These are phyloP conservation scores for Alces alces DNA, from an alignment of 2,113 vertebrate species.

Conservation along the genomic window DNA sequence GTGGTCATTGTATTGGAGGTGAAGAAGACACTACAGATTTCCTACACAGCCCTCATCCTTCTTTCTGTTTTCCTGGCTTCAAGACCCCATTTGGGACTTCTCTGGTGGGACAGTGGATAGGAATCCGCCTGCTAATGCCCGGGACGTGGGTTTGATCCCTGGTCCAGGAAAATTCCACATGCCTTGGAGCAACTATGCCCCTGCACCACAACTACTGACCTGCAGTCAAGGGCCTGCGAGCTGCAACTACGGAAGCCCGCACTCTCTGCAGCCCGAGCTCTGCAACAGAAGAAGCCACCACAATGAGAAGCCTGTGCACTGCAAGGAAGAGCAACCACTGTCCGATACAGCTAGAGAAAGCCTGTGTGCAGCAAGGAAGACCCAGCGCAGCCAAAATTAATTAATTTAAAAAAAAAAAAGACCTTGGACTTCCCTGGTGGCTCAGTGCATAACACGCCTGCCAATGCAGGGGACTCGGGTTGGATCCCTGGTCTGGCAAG, in stretches of 20 bases:
- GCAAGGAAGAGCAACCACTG: neutral
- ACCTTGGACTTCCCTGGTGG: neutral
- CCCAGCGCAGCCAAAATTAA: neutral
- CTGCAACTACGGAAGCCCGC: neutral
- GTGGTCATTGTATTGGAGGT: neutral
- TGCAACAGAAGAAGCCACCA: neutral
- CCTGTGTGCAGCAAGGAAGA: neutral
- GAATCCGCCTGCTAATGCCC: neutral
- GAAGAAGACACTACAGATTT: neutral
- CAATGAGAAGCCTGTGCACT: neutral
- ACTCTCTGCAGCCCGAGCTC: neutral
- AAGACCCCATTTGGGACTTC: neutral
- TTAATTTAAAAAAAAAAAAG: neutral
- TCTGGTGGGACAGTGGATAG: neutral
- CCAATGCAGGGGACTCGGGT: neutral
- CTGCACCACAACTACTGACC: neutral
- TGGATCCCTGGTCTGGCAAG: neutral
- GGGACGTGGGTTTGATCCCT: neutral
- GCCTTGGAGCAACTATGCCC: neutral
- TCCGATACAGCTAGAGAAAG: neutral
- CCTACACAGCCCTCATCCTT: neutral
- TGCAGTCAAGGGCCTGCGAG: neutral
- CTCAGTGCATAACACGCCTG: neutral
- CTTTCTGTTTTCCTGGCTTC: neutral
- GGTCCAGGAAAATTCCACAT: neutral